phyloP scores from a whole-genome alignment of 1,140 invertebrate species.

The Ephestia elutella region DNA sequence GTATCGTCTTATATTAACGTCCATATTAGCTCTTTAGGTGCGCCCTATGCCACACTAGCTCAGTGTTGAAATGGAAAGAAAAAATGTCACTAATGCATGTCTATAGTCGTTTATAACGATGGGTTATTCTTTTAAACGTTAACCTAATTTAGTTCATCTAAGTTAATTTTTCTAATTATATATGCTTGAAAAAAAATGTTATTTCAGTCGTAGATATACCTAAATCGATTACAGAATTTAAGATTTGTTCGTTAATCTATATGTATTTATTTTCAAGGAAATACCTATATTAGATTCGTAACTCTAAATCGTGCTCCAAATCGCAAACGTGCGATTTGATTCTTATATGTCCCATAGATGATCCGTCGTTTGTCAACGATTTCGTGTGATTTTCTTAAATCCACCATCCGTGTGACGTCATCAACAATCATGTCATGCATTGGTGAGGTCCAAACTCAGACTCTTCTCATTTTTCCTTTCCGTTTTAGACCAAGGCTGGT shows the following conservation, averaged over 20 bases:
- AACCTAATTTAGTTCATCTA: too few species aligned
- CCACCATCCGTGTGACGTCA: neutral
- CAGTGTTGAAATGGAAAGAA: neutral
- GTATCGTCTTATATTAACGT: neutral
- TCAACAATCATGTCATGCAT: constrained; percentile 3
- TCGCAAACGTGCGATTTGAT: too few species aligned
- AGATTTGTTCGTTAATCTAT: too few species aligned
- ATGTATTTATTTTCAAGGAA: too few species aligned
- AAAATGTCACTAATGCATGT: constrained; percentile 5
- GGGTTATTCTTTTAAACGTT: too few species aligned
- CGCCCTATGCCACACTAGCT: neutral
- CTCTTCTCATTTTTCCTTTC: neutral
- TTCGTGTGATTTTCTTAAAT: neutral
- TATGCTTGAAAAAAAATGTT: too few species aligned
- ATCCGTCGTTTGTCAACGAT: neutral
- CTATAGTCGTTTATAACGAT: neutral
- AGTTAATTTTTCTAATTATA: too few species aligned
- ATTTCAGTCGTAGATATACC: too few species aligned
- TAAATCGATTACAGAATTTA: too few species aligned
- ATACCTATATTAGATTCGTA: too few species aligned
- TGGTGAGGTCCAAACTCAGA: neutral
- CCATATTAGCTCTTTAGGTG: neutral
- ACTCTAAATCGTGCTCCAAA: too few species aligned
- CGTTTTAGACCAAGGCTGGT: neutral
- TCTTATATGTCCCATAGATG: neutral